Conservation (phyloP, 1,140 invertebrate genomes). For the Whitmania pigra region DNA sequence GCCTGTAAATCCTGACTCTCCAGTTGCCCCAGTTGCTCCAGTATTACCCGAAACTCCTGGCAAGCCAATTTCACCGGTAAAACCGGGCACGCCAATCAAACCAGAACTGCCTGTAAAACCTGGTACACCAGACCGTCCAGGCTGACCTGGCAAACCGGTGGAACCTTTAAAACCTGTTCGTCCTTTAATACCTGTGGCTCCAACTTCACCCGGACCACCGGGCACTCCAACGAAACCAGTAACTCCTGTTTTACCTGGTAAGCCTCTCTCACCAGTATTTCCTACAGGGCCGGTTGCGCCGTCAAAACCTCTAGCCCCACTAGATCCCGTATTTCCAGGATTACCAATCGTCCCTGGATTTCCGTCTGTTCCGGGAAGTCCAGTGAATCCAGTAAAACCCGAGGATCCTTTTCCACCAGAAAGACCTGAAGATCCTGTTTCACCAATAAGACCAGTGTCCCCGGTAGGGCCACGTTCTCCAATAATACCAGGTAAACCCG, state of each 20-base stretch:
- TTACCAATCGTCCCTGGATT: neutral
- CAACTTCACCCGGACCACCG: slow-evolving; percentile 5
- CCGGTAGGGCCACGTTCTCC: neutral
- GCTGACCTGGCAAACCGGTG: neutral
- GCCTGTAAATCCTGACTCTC: neutral
- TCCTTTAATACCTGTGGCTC: slow-evolving; percentile 4
- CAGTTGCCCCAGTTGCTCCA: neutral
- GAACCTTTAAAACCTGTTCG: slow-evolving; percentile 1
- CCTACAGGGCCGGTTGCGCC: slow-evolving; percentile 2
- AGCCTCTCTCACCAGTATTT: slow-evolving; percentile 1
- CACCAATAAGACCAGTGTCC: neutral
- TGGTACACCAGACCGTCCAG: slow-evolving; percentile 1
- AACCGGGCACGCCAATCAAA: neutral
- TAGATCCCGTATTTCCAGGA: neutral
- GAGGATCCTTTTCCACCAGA: neutral
- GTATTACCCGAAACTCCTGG: neutral
- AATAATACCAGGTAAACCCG: neutral
- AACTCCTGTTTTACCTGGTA: neutral
- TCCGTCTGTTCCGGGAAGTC: neutral
- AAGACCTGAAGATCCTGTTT: neutral
- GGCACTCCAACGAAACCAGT: neutral
- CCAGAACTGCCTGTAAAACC: slow-evolving; percentile 4
- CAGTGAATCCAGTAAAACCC: neutral
- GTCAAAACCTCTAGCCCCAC: neutral
- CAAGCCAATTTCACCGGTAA: slow-evolving; percentile 10